Base-by-base conservation (phyloP, 2,113 vertebrate genomes). In the Notarius lentiginosus region DNA sequence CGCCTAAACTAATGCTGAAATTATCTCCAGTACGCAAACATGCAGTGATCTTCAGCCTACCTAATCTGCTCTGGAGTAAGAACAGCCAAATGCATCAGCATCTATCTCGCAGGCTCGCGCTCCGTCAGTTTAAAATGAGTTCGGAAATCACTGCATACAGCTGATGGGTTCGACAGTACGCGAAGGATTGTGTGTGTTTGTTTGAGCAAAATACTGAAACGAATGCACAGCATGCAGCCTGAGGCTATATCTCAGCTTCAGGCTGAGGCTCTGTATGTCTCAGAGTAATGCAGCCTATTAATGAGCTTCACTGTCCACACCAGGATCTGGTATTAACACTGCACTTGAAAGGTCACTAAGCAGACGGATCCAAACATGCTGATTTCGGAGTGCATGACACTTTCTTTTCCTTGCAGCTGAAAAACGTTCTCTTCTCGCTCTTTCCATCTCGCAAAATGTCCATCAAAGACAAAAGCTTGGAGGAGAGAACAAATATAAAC, bases 1-100 rank as follows among this genome's bases (percentile, higher is more conserved):
- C 88, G 82, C 82, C 87, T 89, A 84, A 90, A 90, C 87, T 88
- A 80, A 77, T 72, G 80, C 82, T 56, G 79, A 51, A 87, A 88
- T 85, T 75, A 90, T 86, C 79, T 86, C 85, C 63, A 86, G 58
- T 47, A 72, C 27, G 34, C 56, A 83, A 82, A 79, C 30, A 34
- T 56, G 60, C 22, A 76, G 51, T 81, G 85, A 88, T 68, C 83
- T 83, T 81, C 88, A 85, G 66, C 83, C 85, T 80, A 79, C 85
- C 86, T 58, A 82, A 90, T 85, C 66, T 87, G 84, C 66, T 49
- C 53, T 30, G 70, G 82, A 88, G 72, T 30, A 87, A 88, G 34
- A 81, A 75, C 47, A 83, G 63, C 66, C 83, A 88, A 83, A 86
- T 56, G 75, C 81, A 89, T 76, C 88, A 68, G 85, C 76, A 81